phyloP scores from a whole-genome alignment of 2,113 vertebrate genomes.

The Hylia prasina region DNA sequence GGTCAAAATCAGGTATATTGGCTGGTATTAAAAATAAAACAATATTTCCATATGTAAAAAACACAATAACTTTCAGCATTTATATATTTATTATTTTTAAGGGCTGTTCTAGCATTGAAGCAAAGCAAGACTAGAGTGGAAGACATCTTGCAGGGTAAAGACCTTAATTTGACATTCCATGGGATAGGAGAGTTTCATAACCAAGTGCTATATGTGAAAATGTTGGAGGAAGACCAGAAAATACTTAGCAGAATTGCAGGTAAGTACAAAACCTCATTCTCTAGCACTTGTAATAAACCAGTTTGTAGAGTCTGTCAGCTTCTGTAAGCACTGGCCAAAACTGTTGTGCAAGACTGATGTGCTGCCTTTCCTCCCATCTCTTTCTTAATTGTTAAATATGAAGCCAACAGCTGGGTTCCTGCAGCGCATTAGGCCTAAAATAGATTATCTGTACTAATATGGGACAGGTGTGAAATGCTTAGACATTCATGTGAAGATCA shows the following conservation, averaged over 20 bases:
- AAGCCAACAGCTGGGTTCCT: neutral
- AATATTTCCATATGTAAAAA: neutral
- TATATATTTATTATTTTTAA: neutral
- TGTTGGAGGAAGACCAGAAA: conserved; percentile 13
- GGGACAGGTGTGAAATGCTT: neutral
- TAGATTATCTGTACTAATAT: neutral
- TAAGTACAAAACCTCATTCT: neutral
- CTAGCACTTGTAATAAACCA: neutral
- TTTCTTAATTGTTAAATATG: neutral
- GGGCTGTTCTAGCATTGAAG: conserved; percentile 36
- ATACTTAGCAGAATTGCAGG: conserved; percentile 22
- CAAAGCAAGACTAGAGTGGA: conserved; percentile 55
- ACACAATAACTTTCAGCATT: neutral
- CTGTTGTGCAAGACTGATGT: neutral
- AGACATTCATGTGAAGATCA: neutral
- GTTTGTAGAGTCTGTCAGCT: neutral
- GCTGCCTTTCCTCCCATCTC: neutral
- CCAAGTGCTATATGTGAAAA: conserved; percentile 47
- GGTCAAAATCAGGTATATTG: neutral
- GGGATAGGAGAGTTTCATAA: conserved; percentile 51
- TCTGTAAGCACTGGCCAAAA: neutral
- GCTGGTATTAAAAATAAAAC: neutral
- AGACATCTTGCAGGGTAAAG: conserved; percentile 34
- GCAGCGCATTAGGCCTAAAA: neutral
- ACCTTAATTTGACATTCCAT: conserved; percentile 25